These are phyloP conservation scores for Heliconius hortense DNA, from an alignment of 2,888 invertebrate genomes.

Conservation along the genomic window DNA sequence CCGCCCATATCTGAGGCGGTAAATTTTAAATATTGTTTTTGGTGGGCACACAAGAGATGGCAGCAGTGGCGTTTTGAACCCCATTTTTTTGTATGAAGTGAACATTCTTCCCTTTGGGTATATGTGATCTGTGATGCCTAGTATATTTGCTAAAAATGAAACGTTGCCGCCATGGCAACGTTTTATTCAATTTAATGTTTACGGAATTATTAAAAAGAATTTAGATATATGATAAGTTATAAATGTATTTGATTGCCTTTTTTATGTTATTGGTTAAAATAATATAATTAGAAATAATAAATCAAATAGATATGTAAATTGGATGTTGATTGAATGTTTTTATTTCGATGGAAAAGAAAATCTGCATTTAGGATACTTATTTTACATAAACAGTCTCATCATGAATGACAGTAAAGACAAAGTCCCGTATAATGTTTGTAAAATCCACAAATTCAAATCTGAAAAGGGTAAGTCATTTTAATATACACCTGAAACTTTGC, in stretches of 20 bases:
- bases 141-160: background rate
- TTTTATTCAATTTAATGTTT: conserved; percentile 51
- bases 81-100: no score
- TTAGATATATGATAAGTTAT: background rate
- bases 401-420: conserved; percentile 54
- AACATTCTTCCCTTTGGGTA: no score
- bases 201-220: background rate
- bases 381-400: conserved; percentile 35
- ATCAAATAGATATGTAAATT: background rate
- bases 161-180: conserved; percentile 68
- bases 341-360: background rate
- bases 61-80: no score
- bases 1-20: no score
- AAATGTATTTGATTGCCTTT: background rate
- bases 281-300: conserved; percentile 10
- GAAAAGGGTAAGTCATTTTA: conserved; percentile 42
- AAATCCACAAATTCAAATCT: conserved; percentile 45
- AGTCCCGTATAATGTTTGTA: conserved; percentile 50
- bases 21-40: no score
- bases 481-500: background rate
- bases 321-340: background rate
- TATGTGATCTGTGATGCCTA: no score
- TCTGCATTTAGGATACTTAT: background rate
- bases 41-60: no score
- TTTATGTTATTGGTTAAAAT: background rate